These are phyloP conservation scores for Pseudoips prasinana DNA, from an alignment of 2,888 invertebrate genomes.

Conservation along the genomic window DNA sequence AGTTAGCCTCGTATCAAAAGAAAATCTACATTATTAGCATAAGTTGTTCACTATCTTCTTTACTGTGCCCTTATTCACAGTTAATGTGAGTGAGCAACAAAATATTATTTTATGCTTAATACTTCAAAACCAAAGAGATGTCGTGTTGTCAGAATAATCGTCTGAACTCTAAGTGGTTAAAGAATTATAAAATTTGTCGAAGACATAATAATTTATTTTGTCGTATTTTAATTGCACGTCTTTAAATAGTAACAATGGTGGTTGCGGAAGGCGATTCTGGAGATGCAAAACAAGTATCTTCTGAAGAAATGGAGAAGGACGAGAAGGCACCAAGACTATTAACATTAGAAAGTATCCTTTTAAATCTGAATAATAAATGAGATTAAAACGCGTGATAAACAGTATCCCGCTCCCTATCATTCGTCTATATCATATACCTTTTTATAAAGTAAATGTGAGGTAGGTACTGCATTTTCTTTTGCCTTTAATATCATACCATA, in stretches of 20 bases:
- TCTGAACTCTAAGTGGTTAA: conserved; percentile 12
- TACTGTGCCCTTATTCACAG: background rate
- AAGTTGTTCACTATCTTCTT: too few species aligned
- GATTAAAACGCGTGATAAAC: too few species aligned
- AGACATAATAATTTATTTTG: background rate
- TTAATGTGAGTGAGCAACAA: background rate
- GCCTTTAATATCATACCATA: too few species aligned
- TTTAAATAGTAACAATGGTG: conserved; percentile 48
- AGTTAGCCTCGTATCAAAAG: too few species aligned
- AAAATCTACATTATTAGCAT: too few species aligned
- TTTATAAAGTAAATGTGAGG: too few species aligned
- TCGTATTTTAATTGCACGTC: too few species aligned
- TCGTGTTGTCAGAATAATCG: conserved; percentile 29
- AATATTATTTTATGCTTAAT: background rate
- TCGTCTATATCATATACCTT: too few species aligned
- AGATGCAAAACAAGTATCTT: conserved; percentile 53
- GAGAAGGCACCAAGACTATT: conserved; percentile 64
- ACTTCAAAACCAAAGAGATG: conserved; percentile 8
- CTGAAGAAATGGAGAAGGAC: conserved; percentile 57
- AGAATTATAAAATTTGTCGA: conserved; percentile 1
- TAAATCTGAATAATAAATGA: too few species aligned
- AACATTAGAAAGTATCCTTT: conserved; percentile 83
- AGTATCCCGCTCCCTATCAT: too few species aligned
- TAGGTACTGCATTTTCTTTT: too few species aligned
- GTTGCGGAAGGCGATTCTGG: conserved; percentile 64